phyloP scores from a whole-genome alignment of 2,797 vertebrate genomes.

The Lepilemur septentrionalis region DNA sequence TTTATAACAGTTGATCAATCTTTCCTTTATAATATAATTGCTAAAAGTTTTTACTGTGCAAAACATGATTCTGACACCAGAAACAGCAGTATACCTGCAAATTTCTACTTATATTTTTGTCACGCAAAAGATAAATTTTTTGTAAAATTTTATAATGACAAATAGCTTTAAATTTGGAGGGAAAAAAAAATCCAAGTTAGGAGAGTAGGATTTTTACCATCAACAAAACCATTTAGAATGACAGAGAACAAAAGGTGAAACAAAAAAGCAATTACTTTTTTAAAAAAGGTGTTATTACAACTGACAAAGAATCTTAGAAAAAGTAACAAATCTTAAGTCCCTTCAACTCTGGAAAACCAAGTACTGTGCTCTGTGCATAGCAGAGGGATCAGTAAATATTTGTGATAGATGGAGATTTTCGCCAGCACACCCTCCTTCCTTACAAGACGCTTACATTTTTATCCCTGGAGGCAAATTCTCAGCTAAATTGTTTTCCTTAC shows the following conservation, averaged over 20 bases:
- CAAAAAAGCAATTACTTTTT: not conserved
- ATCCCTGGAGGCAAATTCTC: constrained; percentile 10
- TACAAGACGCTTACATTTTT: constrained; percentile 11
- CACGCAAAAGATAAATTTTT: not conserved
- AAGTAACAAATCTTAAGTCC: constrained; percentile 9
- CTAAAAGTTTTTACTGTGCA: not conserved
- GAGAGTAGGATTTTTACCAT: not conserved
- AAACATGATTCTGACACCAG: not conserved
- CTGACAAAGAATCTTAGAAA: not conserved
- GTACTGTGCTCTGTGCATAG: not conserved
- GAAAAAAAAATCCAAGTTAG: constrained; percentile 13
- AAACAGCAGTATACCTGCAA: not conserved
- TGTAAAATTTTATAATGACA: not conserved
- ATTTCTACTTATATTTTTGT: not conserved
- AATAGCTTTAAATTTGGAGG: not conserved
- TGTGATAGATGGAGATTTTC: constrained; percentile 9
- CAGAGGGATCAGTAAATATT: not conserved
- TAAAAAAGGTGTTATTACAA: not conserved
- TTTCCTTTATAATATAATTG: not conserved
- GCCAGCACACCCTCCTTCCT: not conserved
- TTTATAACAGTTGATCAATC: constrained; percentile 3
- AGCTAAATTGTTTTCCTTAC: not conserved
- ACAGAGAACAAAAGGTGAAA: not conserved
- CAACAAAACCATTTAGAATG: constrained; percentile 19
- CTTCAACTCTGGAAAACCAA: not conserved